These are phyloP conservation scores for Typhlomys cinereus DNA, from an alignment of 2,113 vertebrate species.

Conservation along the genomic window DNA sequence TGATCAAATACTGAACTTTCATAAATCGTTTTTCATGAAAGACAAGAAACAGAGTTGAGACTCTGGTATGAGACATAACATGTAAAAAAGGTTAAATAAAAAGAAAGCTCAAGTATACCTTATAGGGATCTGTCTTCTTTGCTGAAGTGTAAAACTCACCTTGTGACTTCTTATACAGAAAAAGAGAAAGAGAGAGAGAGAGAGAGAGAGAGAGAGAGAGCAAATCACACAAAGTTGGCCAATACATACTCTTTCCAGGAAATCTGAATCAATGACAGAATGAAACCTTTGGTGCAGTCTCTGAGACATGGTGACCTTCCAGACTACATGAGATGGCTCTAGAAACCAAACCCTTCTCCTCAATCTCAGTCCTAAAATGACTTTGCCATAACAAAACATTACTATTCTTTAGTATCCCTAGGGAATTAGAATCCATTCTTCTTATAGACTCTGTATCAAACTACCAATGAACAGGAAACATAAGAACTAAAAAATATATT, in stretches of 20 bases:
- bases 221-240: background rate
- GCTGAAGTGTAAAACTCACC: background rate
- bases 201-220: background rate
- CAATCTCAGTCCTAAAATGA: background rate
- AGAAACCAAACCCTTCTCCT: background rate
- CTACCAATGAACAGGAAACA: background rate
- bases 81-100: background rate
- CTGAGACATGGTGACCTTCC: background rate
- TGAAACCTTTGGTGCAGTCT: background rate
- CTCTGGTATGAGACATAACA: background rate
- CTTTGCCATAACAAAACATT: background rate
- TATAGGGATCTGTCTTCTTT: background rate
- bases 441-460: background rate
- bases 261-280: background rate
- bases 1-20: conserved; percentile 18
- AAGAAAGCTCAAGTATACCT: background rate
- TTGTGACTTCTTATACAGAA: background rate
- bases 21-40: conserved; percentile 35
- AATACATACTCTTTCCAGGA: background rate
- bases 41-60: background rate
- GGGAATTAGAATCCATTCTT: background rate
- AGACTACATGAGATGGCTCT: background rate
- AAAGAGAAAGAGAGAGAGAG: too few species aligned
- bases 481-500: background rate
- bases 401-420: background rate